phyloP scores from a whole-genome alignment of 2,888 invertebrate genomes.

The Lysandra bellargus region DNA sequence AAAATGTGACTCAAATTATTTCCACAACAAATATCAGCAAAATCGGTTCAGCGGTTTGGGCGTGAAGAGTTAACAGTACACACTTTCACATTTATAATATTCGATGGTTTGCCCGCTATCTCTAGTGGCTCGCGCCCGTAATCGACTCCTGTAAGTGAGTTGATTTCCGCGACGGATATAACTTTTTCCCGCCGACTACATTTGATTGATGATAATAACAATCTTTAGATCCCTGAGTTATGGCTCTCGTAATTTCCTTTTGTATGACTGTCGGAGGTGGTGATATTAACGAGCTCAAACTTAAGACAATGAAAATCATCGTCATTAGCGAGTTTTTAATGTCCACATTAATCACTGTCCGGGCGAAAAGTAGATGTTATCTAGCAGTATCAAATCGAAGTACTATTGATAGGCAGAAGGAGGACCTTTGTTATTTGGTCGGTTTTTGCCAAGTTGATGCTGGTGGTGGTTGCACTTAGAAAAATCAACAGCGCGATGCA shows the following conservation, averaged over 20 bases:
- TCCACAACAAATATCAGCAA: not conserved
- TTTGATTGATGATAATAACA: constrained; percentile 57
- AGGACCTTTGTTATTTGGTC: too few species aligned
- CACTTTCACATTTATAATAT: too few species aligned
- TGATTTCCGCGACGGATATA: constrained; percentile 58
- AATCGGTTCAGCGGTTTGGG: not conserved
- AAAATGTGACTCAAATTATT: too few species aligned
- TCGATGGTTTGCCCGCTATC: not conserved
- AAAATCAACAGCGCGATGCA: too few species aligned
- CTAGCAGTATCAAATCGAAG: not conserved
- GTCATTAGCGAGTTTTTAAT: not conserved
- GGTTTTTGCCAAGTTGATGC: too few species aligned
- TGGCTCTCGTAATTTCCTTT: constrained; percentile 37
- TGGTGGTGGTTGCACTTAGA: too few species aligned
- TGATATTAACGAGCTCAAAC: constrained; percentile 19
- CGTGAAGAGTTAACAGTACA: too few species aligned
- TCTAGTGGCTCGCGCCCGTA: constrained; percentile 29
- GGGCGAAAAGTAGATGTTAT: not conserved
- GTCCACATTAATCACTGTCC: not conserved
- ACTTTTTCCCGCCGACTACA: constrained; percentile 51
- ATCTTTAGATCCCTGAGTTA: constrained; percentile 41
- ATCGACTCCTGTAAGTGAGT: constrained; percentile 52
- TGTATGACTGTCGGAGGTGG: not conserved
- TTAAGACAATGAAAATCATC: constrained; percentile 12
- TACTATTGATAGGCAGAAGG: too few species aligned